Evolutionary conservation across 2,113 vertebrate species (phyloP).

Genomic region (Corythoichthys haematopterus): DNA sequence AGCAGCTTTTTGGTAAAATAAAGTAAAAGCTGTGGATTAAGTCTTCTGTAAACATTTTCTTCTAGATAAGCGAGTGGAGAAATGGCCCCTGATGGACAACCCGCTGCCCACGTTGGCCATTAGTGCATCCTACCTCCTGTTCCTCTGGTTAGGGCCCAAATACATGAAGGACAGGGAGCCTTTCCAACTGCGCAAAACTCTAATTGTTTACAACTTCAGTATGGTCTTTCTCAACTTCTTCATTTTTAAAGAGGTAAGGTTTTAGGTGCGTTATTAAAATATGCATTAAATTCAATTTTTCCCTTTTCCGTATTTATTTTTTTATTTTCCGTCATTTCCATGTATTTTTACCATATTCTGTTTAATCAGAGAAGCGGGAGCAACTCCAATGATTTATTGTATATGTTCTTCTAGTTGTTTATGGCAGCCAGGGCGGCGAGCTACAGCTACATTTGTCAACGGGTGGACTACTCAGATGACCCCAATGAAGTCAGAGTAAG

Average conservation of each 20-base stretch:
- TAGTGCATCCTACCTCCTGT: conserved; percentile 91
- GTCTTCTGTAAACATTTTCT: background rate
- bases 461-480: conserved; percentile 91
- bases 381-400: background rate
- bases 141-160: conserved; percentile 95
- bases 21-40: background rate
- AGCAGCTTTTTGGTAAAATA: background rate
- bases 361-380: background rate
- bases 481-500: conserved; percentile 98
- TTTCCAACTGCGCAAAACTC: conserved; percentile 90
- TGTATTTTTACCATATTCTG: background rate
- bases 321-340: conserved; percentile 1
- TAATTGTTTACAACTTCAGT: conserved; percentile 96
- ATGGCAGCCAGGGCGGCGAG: conserved; percentile 86
- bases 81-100: conserved; percentile 95
- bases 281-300: background rate
- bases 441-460: conserved; percentile 97
- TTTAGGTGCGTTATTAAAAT: too few relatives aligned
- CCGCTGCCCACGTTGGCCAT: conserved; percentile 90
- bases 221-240: conserved; percentile 98
- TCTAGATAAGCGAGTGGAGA: conserved; percentile 93
- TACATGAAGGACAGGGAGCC: conserved; percentile 95
- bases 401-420: conserved; percentile 77
- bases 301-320: background rate
- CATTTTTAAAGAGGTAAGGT: conserved; percentile 94